Conservation (phyloP, 2,113 vertebrate species). For the Malurus melanocephalus region DNA sequence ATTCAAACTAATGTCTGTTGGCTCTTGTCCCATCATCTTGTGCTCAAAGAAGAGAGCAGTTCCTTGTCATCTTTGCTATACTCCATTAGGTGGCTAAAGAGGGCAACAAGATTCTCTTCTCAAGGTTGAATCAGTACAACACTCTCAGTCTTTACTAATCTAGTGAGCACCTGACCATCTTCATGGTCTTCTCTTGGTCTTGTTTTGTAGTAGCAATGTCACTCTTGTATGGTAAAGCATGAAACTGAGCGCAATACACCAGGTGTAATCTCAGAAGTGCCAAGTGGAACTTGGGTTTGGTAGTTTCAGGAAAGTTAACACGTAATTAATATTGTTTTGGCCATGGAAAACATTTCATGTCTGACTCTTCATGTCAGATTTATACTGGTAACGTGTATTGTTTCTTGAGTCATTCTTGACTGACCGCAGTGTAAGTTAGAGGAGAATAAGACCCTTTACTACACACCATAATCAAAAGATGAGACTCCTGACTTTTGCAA, state of each 20-base stretch:
- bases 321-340: background rate
- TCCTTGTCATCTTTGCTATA: background rate
- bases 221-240: background rate
- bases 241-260: background rate
- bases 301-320: background rate
- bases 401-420: background rate
- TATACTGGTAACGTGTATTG: background rate
- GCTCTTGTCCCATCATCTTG: background rate
- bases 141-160: background rate
- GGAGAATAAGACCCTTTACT: background rate
- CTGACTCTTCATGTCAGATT: background rate
- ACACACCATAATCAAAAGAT: background rate
- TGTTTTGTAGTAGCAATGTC: background rate
- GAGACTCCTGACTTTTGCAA: background rate
- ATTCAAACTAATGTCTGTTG: background rate
- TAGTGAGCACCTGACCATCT: background rate
- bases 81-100: background rate
- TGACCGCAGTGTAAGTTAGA: background rate
- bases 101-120: background rate
- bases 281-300: background rate
- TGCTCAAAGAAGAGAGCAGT: background rate
- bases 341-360: background rate
- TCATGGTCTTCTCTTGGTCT: background rate
- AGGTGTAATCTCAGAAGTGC: background rate
- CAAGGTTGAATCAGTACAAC: background rate